phyloP scores from a whole-genome alignment of 92 coral and sea anemone species.

The Palythoa heliodiscus region DNA sequence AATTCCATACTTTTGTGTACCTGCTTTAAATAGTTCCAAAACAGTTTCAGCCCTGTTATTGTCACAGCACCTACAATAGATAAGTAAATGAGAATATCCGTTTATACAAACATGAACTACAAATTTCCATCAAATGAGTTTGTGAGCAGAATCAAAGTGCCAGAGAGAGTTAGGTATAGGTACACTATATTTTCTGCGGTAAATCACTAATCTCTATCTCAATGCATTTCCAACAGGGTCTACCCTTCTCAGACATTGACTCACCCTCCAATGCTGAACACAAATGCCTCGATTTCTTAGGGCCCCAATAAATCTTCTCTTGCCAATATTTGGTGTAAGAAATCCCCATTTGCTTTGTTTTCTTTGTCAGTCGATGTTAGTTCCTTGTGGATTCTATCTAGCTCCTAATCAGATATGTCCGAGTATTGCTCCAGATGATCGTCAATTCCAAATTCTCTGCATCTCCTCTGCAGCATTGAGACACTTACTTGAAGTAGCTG shows the following conservation, averaged over 20 bases:
- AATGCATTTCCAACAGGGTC: conserved; percentile 68
- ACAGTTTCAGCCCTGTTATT: conserved; percentile 71
- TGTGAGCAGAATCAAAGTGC: conserved; percentile 70
- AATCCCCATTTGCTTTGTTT: conserved; percentile 47
- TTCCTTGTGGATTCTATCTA: conserved; percentile 55
- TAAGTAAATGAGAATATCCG: conserved; percentile 61
- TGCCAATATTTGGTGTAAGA: conserved; percentile 68
- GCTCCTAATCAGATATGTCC: conserved; percentile 58
- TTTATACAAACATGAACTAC: conserved; percentile 67
- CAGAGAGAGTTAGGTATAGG: conserved; percentile 71
- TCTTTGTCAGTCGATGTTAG: conserved; percentile 48
- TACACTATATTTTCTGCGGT: conserved; percentile 67
- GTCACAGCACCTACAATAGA: conserved; percentile 57
- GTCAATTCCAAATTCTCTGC: conserved; percentile 43
- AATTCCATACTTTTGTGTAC: conserved; percentile 51
- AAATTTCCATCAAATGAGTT: conserved; percentile 66
- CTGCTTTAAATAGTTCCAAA: conserved; percentile 47
- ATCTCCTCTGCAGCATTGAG: conserved; percentile 50
- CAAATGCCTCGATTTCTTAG: conserved; percentile 55
- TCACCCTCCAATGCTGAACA: conserved; percentile 68
- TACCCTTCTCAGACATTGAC: conserved; percentile 50
- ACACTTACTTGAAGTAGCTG: conserved; percentile 63
- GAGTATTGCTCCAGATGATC: conserved; percentile 52
- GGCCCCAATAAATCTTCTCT: conserved; percentile 68
- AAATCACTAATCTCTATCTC: conserved; percentile 60